phyloP scores from a whole-genome alignment of 2,888 invertebrate genomes.

The Embidobia sp. region DNA sequence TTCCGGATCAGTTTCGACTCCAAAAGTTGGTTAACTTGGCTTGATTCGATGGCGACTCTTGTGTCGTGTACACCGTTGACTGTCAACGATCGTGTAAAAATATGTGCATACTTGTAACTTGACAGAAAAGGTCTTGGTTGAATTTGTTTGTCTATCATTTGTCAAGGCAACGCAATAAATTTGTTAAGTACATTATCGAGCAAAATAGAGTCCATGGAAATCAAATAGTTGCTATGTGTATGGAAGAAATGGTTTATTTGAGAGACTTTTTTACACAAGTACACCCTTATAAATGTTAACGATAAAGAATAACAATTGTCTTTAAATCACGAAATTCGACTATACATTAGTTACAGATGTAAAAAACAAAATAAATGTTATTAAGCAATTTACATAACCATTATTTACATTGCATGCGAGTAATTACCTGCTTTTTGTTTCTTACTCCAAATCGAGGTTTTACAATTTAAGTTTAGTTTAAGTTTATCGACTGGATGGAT shows the following conservation, averaged over 20 bases:
- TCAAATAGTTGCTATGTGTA: constrained; percentile 48
- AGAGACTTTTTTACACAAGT: constrained; percentile 68
- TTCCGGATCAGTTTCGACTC: no score
- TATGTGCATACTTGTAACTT: neutral
- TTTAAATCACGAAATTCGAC: constrained; percentile 68
- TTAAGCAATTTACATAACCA: constrained; percentile 72
- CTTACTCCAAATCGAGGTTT: no score
- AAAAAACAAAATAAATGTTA: constrained; percentile 74
- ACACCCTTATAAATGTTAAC: constrained; percentile 69
- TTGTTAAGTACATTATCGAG: constrained; percentile 35
- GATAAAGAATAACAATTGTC: constrained; percentile 68
- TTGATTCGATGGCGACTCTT: no score
- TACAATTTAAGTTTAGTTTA: no score
- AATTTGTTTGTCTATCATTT: no score
- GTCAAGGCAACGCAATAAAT: constrained; percentile 30
- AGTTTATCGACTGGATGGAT: no score
- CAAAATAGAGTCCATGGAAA: constrained; percentile 49
- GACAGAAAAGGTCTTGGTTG: no score
- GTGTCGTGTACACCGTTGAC: no score
- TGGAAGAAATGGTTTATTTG: constrained; percentile 52
- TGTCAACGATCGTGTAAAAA: neutral
- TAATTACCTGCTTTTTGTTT: neutral
- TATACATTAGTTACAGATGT: constrained; percentile 71
- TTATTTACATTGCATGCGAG: constrained; percentile 51
- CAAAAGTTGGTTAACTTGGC: no score